Conservation (phyloP, 2,888 invertebrate species). For the Allacma fusca region DNA sequence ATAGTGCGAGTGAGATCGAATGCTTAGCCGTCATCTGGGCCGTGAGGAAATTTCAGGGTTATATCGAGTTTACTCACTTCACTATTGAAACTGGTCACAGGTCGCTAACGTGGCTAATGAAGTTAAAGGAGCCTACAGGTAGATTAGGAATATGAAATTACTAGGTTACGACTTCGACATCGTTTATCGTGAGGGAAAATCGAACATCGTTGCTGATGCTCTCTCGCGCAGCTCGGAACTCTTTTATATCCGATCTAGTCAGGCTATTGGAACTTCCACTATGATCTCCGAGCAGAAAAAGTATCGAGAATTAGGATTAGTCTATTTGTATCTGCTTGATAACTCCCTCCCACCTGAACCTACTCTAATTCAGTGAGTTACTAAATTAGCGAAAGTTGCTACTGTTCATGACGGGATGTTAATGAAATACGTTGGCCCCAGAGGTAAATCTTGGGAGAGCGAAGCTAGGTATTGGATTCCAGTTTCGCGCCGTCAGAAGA, state of each 20-base stretch:
- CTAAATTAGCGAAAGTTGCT: neutral
- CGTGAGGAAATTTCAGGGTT: slow-evolving; percentile 64
- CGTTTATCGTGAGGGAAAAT: slow-evolving; percentile 63
- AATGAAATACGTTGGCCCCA: slow-evolving; percentile 38
- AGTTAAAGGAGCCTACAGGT: slow-evolving; percentile 64
- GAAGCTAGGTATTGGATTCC: slow-evolving; percentile 44
- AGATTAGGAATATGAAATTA: slow-evolving; percentile 64
- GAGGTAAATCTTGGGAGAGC: slow-evolving; percentile 47
- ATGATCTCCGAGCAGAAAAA: slow-evolving; percentile 13
- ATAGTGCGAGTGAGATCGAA: slow-evolving; percentile 65
- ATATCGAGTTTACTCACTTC: slow-evolving; percentile 63
- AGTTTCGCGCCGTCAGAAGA: slow-evolving; percentile 37
- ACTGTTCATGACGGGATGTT: slow-evolving; percentile 9
- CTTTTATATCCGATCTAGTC: neutral
- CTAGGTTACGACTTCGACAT: slow-evolving; percentile 64
- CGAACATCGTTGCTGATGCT: slow-evolving; percentile 64
- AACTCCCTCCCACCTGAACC: neutral
- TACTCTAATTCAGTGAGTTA: neutral
- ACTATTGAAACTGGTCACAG: slow-evolving; percentile 65
- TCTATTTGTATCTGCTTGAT: neutral
- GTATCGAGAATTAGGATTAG: neutral
- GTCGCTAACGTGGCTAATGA: slow-evolving; percentile 66
- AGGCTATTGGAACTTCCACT: neutral
- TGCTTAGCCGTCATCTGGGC: slow-evolving; percentile 63
- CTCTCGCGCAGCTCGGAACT: slow-evolving; percentile 62